A percentile compares a stretch with the other conserved stretches of the same genome.
Evolutionary conservation across 2,888 invertebrate species (phyloP).

Genomic region (Emmelina monodactyla): DNA sequence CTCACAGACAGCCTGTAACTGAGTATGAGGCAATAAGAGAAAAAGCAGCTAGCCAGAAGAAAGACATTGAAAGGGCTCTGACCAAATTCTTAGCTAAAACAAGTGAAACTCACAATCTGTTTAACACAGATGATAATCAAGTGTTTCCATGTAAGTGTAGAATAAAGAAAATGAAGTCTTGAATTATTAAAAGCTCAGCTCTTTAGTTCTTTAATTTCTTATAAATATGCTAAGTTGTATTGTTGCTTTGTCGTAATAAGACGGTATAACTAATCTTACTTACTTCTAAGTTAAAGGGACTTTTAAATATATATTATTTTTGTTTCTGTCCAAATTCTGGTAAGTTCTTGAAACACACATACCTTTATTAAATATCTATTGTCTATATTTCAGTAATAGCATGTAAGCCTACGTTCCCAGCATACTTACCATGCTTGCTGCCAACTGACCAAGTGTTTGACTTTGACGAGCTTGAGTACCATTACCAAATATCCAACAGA

Average conservation of each 20-base stretch:
- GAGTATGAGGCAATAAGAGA: constrained; percentile 97
- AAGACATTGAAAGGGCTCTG: constrained; percentile 91
- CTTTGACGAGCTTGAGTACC: constrained; percentile 82
- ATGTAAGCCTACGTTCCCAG: constrained; percentile 81
- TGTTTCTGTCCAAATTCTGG: too few species aligned
- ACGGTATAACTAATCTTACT: too few species aligned
- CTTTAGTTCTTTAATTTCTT: too few species aligned
- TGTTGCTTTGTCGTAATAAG: too few species aligned
- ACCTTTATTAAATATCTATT: too few species aligned
- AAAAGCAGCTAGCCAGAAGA: constrained; percentile 91
- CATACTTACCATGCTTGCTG: constrained; percentile 85
- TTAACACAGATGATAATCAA: constrained; percentile 87
- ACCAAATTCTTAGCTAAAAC: constrained; percentile 95
- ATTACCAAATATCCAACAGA: constrained; percentile 72
- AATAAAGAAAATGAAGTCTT: too few species aligned
- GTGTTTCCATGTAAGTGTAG: constrained; percentile 87
- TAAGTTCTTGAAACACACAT: too few species aligned
- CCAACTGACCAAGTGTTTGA: constrained; percentile 96
- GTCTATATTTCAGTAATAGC: constrained; percentile 93
- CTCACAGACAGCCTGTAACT: constrained; percentile 94
- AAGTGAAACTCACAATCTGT: constrained; percentile 87
- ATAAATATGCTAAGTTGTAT: too few species aligned
- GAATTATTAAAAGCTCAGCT: too few species aligned
- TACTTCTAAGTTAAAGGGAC: too few species aligned
- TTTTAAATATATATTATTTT: too few species aligned